phyloP scores from a whole-genome alignment of 1,140 invertebrate genomes.

The Andrena cerasifolii region DNA sequence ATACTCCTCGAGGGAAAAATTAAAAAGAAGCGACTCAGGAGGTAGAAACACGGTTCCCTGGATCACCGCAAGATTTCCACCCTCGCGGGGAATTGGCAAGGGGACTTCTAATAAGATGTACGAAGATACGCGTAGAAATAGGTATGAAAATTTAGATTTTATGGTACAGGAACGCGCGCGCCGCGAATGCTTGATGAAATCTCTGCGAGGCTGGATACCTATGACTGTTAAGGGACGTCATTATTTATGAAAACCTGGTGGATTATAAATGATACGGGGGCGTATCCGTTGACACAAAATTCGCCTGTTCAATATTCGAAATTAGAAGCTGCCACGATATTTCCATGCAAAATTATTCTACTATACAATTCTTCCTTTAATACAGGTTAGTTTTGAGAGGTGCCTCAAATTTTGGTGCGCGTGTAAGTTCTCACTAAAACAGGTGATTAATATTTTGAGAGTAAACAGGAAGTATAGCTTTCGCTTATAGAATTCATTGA shows the following conservation, averaged over 20 bases:
- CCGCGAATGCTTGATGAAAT: conserved; percentile 10
- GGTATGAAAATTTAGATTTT: conserved; percentile 29
- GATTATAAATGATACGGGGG: background rate
- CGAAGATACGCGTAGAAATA: conserved; percentile 8
- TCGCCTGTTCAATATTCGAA: background rate
- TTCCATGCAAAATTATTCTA: too few relatives aligned
- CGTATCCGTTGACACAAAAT: background rate
- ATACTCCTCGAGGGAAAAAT: conserved; percentile 1
- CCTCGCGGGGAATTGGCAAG: background rate
- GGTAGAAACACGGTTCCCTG: background rate
- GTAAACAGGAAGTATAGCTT: too few relatives aligned
- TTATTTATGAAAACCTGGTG: background rate
- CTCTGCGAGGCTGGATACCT: background rate
- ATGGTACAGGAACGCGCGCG: background rate
- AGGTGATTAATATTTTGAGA: too few relatives aligned
- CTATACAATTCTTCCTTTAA: too few relatives aligned
- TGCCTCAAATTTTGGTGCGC: too few relatives aligned
- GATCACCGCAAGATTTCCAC: conserved; percentile 9
- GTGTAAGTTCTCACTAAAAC: too few relatives aligned
- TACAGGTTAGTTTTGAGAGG: too few relatives aligned
- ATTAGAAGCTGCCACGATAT: background rate
- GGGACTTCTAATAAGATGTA: conserved; percentile 27
- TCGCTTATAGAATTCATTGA: too few relatives aligned
- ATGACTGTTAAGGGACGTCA: background rate
- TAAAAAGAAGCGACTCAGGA: conserved; percentile 14